Percentiles rank a stretch among this genome's conserved stretches.
Evolutionary conservation across 30 jellyfish, hydroid and myxozoan genomes (phyloP).

Genomic region (Rhopilema esculentum): DNA sequence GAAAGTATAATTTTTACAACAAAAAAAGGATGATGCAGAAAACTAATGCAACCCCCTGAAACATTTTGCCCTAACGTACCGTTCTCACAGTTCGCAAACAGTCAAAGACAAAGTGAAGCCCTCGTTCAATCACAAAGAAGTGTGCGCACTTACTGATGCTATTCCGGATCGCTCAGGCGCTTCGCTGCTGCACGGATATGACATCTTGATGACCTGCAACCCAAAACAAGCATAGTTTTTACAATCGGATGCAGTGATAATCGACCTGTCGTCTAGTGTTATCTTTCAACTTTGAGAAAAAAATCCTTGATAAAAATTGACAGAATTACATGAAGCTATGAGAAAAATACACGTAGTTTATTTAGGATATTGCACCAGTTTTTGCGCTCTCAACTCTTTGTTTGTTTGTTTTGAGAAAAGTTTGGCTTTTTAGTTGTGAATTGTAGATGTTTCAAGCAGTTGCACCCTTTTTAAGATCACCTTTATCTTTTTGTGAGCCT

Average conservation of each 20-base stretch:
- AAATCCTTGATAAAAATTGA: background rate
- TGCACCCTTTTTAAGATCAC: too few species aligned
- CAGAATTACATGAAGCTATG: too few species aligned
- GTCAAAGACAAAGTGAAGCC: background rate
- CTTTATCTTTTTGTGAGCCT: too few species aligned
- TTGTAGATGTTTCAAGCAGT: too few species aligned
- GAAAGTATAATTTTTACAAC: too few species aligned
- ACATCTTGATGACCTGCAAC: conserved; percentile 5
- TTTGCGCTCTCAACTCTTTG: too few species aligned
- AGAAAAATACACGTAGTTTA: too few species aligned
- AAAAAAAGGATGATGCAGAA: too few species aligned
- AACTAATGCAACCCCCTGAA: background rate
- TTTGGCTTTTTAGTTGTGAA: too few species aligned
- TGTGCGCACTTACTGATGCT: conserved; percentile 1
- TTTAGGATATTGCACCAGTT: too few species aligned
- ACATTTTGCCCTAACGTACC: background rate
- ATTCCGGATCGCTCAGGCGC: conserved; percentile 5
- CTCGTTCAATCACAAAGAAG: background rate
- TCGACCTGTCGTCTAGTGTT: background rate
- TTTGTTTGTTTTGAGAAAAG: too few species aligned
- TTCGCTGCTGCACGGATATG: background rate
- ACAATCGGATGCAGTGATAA: background rate
- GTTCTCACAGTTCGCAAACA: conserved; percentile 12
- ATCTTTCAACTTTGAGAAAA: background rate
- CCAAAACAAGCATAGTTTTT: background rate